Evolutionary conservation across 1,140 invertebrate genomes (phyloP).

Genomic region (Drosophila quadrilineata): DNA sequence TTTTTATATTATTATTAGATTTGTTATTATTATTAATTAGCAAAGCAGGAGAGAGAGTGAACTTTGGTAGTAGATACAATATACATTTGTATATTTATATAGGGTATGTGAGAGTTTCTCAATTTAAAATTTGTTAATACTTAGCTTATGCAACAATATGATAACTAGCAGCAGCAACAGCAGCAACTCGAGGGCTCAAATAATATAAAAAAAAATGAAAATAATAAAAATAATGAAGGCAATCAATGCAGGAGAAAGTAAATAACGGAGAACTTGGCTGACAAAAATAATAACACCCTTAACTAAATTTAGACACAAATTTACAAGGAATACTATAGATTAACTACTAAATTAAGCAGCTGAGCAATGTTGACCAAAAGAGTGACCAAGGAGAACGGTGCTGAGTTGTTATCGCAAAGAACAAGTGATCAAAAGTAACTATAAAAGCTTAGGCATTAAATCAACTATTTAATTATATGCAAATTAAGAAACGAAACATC

Average conservation of each 20-base stretch:
- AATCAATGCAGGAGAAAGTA: no score
- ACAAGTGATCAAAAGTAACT: slow-evolving; percentile 14
- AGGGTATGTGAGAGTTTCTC: background rate
- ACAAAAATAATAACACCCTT: no score
- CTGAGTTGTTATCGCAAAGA: background rate
- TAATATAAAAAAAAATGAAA: no score
- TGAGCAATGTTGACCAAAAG: background rate
- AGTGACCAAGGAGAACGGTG: background rate
- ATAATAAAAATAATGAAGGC: no score
- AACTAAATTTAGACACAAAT: no score
- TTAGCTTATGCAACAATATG: background rate
- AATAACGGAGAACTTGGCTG: no score
- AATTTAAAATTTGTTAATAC: background rate
- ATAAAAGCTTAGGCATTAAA: slow-evolving; percentile 10
- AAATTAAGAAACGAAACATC: slow-evolving; percentile 1
- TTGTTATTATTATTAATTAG: no score
- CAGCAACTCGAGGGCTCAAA: no score
- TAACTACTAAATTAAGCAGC: no score
- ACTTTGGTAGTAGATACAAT: background rate
- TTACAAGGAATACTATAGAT: no score
- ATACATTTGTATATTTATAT: background rate
- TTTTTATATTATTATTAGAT: background rate
- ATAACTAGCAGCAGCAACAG: no score
- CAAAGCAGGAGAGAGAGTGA: background rate
- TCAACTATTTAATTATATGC: background rate